Conservation (phyloP, 1,140 invertebrate genomes). For the Ips typographus region DNA sequence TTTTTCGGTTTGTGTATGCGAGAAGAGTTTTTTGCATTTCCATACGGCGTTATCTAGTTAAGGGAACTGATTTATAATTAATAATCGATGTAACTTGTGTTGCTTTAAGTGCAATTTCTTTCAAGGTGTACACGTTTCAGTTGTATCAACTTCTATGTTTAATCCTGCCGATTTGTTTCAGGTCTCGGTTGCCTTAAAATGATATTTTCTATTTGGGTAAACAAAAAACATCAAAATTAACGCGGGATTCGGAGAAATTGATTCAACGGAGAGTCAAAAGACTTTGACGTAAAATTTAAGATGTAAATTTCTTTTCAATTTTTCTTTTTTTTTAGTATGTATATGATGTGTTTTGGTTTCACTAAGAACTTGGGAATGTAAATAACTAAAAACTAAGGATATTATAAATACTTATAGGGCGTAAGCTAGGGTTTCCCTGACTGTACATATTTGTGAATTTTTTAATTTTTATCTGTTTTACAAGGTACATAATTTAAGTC, state of each 20-base stretch:
- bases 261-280: conserved; percentile 8
- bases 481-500: conserved; percentile 46
- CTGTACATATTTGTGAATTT: conserved; percentile 50
- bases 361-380: conserved; percentile 43
- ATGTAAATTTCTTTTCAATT: conserved; percentile 22
- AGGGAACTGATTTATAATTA: not conserved
- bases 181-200: not conserved
- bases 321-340: conserved; percentile 28
- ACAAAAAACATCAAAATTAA: not conserved
- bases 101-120: conserved; percentile 34
- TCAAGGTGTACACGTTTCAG: not conserved
- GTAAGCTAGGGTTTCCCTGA: conserved; percentile 35
- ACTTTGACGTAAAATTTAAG: conserved; percentile 4
- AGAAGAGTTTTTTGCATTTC: conserved; percentile 43
- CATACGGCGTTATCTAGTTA: conserved; percentile 35
- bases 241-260: not conserved
- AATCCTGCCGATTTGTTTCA: not conserved
- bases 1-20: conserved; percentile 14
- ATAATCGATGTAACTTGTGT: conserved; percentile 8
- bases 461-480: conserved; percentile 48
- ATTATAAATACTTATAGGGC: conserved; percentile 40
- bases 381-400: conserved; percentile 38
- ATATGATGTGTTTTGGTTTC: conserved; percentile 29
- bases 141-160: not conserved
- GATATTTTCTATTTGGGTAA: not conserved